Percentiles rank a stretch among this genome's conserved stretches.
Evolutionary conservation across 2,888 invertebrate species (phyloP).

Genomic region (Junonia oenone): DNA sequence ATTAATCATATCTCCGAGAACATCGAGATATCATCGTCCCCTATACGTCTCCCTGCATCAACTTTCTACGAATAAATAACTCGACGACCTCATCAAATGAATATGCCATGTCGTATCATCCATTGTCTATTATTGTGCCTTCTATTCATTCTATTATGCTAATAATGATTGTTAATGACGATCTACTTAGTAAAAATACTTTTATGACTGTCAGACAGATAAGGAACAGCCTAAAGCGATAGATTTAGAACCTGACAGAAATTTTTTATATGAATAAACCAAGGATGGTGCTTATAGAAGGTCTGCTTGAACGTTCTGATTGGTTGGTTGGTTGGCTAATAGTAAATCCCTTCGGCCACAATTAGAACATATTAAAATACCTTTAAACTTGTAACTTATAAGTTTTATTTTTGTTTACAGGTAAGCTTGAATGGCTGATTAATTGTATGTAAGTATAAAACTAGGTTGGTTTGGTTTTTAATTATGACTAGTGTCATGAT

Average conservation of each 20-base stretch:
- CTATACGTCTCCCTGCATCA: slow-evolving; percentile 12
- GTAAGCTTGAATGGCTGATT: slow-evolving; percentile 25
- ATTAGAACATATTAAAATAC: too few relatives aligned
- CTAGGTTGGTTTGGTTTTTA: background rate
- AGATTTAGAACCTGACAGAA: too few relatives aligned
- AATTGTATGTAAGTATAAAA: slow-evolving; percentile 11
- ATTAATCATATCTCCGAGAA: slow-evolving; percentile 14
- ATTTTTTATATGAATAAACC: too few relatives aligned
- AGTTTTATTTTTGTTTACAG: slow-evolving; percentile 32
- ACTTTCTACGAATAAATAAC: slow-evolving; percentile 19
- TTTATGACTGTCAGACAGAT: background rate
- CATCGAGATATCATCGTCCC: slow-evolving; percentile 9
- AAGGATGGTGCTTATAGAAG: too few relatives aligned
- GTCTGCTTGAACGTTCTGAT: too few relatives aligned
- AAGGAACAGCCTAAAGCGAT: too few relatives aligned
- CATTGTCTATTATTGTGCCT: slow-evolving; percentile 5
- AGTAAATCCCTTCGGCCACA: too few relatives aligned
- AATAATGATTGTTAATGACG: background rate
- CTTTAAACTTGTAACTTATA: too few relatives aligned
- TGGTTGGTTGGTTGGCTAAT: too few relatives aligned
- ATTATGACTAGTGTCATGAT: slow-evolving; percentile 6
- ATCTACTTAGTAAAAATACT: background rate
- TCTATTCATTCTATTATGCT: slow-evolving; percentile 11
- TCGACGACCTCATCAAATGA: slow-evolving; percentile 21
- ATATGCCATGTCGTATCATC: slow-evolving; percentile 21